These are phyloP conservation scores for Okapia johnstoni DNA, from an alignment of 2,113 vertebrate genomes.

Conservation along the genomic window DNA sequence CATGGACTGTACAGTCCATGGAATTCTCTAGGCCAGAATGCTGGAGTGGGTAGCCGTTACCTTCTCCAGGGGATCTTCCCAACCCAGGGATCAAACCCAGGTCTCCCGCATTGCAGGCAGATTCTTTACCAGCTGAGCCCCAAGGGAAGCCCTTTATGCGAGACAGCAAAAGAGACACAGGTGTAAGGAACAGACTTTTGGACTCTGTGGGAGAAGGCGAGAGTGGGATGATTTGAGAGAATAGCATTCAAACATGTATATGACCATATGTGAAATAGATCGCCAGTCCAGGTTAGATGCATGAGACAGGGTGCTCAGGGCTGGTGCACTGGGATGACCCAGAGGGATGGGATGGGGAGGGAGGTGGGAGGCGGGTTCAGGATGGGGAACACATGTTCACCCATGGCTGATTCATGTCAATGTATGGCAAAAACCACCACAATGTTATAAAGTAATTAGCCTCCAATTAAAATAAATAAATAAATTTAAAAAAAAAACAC, in stretches of 20 bases:
- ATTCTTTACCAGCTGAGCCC: not conserved
- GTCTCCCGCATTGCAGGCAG: not conserved
- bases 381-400: not conserved
- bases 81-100: not conserved
- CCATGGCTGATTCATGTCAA: not conserved
- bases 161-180: not conserved
- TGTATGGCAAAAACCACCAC: not conserved
- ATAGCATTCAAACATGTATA: not conserved
- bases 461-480: not conserved
- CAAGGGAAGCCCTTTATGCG: not conserved
- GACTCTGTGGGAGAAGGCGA: not conserved
- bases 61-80: not conserved
- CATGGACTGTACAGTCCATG: not conserved
- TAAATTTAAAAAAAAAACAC: not conserved
- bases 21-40: not conserved
- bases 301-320: not conserved
- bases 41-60: not conserved
- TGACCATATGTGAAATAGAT: not conserved
- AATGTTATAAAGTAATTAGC: not conserved
- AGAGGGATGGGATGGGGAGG: not conserved
- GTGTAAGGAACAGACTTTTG: not conserved
- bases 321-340: not conserved
- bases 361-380: rapidly evolving
- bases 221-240: not conserved
- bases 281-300: rapidly evolving